Evolutionary conservation across 1,140 invertebrate species (phyloP).

Genomic region (Aricia agestis): DNA sequence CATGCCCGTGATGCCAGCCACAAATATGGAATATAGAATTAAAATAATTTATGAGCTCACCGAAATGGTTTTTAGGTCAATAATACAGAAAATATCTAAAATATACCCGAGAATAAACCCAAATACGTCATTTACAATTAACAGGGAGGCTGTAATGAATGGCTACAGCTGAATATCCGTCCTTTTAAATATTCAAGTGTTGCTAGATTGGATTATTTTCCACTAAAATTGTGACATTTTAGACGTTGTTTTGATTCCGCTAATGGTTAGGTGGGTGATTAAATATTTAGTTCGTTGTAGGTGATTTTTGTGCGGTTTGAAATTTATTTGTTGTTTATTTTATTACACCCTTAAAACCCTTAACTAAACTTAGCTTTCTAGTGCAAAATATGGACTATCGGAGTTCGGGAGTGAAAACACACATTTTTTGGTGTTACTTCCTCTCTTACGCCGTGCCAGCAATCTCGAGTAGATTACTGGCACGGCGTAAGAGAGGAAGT

Average conservation of each 20-base stretch:
- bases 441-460: no score
- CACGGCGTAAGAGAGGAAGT: no score
- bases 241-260: not conserved
- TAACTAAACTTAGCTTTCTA: no score
- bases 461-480: no score
- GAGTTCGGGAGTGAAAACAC: no score
- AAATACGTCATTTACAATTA: slow-evolving; percentile 1
- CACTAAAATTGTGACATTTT: not conserved
- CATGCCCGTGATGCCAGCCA: not conserved
- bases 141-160: not conserved
- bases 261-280: not conserved
- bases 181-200: not conserved
- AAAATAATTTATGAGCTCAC: not conserved
- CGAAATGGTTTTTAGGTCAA: not conserved
- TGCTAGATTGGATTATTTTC: not conserved
- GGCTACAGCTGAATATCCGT: not conserved
- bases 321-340: not conserved
- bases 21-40: not conserved
- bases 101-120: not conserved
- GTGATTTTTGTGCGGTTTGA: not conserved
- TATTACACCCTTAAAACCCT: no score
- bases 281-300: not conserved
- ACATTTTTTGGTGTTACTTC: no score
- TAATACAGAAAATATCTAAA: slow-evolving; percentile 1
- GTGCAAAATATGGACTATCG: no score